Evolutionary conservation across 2,113 vertebrate genomes (phyloP).

Genomic region (Petromus typicus): DNA sequence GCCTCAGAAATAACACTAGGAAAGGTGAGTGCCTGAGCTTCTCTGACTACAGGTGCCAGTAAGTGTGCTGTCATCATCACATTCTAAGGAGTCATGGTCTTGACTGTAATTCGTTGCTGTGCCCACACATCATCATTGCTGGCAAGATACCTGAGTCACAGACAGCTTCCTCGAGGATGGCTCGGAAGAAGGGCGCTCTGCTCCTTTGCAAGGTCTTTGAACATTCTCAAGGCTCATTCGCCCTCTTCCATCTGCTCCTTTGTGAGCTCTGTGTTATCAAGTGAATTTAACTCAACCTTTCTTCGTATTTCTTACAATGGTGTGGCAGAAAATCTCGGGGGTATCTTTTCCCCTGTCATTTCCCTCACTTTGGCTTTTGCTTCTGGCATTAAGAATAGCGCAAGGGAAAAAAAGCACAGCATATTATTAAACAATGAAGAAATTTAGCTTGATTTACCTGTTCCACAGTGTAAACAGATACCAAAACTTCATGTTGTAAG

Average conservation of each 20-base stretch:
- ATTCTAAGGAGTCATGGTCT: conserved; percentile 37
- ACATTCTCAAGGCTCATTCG: neutral
- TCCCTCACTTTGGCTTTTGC: neutral
- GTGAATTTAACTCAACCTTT: neutral
- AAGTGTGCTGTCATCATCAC: conserved; percentile 5
- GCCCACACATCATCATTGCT: conserved; percentile 30
- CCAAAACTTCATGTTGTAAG: neutral
- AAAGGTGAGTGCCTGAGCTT: conserved; percentile 48
- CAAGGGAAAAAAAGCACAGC: too few species aligned
- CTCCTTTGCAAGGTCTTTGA: neutral
- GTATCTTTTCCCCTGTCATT: neutral
- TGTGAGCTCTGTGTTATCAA: neutral
- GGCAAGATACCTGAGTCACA: conserved; percentile 66
- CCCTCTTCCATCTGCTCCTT: neutral
- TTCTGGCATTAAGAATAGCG: neutral
- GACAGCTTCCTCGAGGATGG: neutral
- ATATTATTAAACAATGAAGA: conserved; percentile 24
- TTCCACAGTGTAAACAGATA: neutral
- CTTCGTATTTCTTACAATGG: neutral
- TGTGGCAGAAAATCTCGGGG: neutral
- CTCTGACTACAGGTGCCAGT: conserved; percentile 57
- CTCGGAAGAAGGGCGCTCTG: neutral
- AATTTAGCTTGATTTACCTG: neutral
- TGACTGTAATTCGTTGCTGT: conserved; percentile 53
- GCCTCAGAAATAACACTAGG: conserved; percentile 23